Evolutionary conservation across 2,888 invertebrate genomes (phyloP).

Genomic region (Heliconius cydno): DNA sequence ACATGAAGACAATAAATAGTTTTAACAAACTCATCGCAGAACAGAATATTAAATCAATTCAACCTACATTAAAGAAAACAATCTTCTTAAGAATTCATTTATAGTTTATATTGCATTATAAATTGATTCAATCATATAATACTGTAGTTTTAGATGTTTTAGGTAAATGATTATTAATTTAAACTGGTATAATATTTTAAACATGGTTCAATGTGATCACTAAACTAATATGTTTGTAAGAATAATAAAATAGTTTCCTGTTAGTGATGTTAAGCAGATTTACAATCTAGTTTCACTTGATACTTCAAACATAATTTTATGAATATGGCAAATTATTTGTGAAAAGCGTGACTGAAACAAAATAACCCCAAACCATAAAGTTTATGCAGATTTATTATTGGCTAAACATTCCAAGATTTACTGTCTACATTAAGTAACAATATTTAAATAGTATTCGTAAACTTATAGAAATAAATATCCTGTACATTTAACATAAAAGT

Average conservation of each 20-base stretch:
- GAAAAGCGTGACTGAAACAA: background rate
- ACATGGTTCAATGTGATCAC: background rate
- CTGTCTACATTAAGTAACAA: background rate
- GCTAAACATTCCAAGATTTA: background rate
- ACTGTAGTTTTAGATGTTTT: background rate
- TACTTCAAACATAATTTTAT: too few species aligned
- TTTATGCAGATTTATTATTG: background rate
- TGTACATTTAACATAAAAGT: conserved; percentile 3
- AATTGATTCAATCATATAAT: background rate
- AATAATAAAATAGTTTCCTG: background rate
- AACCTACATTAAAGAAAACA: conserved; percentile 10
- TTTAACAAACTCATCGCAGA: conserved; percentile 6
- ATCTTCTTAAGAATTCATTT: background rate
- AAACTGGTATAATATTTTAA: background rate
- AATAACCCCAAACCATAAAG: background rate
- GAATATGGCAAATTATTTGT: background rate
- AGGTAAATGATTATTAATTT: background rate
- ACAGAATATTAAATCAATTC: background rate
- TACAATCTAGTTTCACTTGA: background rate
- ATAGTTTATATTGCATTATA: background rate
- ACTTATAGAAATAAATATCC: background rate
- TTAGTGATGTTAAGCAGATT: background rate
- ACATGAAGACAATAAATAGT: background rate
- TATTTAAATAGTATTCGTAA: background rate
- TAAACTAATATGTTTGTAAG: background rate